These are phyloP conservation scores for Patella caerulea DNA, from an alignment of 2,888 invertebrate genomes.

Conservation along the genomic window DNA sequence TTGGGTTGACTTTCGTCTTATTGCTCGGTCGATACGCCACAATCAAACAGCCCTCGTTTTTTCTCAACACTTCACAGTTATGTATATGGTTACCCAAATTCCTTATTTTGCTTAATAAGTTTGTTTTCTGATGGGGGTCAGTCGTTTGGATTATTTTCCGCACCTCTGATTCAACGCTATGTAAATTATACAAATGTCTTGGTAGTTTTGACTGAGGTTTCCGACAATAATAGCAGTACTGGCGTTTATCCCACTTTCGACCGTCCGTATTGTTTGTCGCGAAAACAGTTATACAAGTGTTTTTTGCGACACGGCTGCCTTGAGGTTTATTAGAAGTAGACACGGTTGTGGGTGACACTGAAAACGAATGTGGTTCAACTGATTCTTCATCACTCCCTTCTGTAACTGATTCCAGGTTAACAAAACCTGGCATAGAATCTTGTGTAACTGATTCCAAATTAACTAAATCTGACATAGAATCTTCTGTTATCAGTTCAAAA, in stretches of 20 bases:
- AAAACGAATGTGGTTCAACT: too few species aligned
- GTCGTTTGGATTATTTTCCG: not conserved
- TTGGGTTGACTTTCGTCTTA: not conserved
- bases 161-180: not conserved
- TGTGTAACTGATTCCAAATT: too few species aligned
- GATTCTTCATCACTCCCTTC: too few species aligned
- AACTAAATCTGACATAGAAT: too few species aligned
- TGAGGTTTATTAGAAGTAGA: too few species aligned
- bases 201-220: not conserved
- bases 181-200: not conserved
- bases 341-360: too few species aligned
- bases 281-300: not conserved
- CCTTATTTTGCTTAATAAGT: not conserved
- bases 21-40: not conserved
- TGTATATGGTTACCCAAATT: not conserved
- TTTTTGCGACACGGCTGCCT: too few species aligned
- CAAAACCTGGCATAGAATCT: too few species aligned
- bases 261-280: not conserved
- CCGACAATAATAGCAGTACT: not conserved
- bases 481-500: too few species aligned
- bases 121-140: not conserved
- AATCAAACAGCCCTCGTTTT: not conserved
- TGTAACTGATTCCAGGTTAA: too few species aligned
- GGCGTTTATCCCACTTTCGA: not conserved
- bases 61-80: conserved; percentile 1